Evolutionary conservation across 1,140 invertebrate genomes (phyloP).

Genomic region (Cryptotermes secundus): DNA sequence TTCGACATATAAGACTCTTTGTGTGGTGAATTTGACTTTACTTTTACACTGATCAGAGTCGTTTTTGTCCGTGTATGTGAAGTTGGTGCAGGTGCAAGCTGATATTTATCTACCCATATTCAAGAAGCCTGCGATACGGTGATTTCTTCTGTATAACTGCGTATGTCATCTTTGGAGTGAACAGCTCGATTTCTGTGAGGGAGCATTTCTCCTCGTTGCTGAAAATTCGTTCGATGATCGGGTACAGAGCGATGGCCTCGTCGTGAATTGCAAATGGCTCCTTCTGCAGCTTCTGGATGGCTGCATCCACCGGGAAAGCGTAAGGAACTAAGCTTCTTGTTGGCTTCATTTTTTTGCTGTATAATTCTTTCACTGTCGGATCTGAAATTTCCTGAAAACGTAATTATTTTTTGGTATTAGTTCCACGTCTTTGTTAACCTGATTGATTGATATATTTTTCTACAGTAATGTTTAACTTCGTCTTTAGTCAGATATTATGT

Average conservation of each 20-base stretch:
- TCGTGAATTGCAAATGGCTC: neutral
- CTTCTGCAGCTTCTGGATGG: neutral
- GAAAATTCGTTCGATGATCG: neutral
- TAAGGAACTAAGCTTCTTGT: neutral
- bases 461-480: no score
- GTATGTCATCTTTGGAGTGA: neutral
- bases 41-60: no score
- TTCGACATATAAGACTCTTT: no score
- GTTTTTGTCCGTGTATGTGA: no score
- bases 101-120: neutral
- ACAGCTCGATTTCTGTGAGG: neutral
- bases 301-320: neutral
- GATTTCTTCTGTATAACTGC: neutral
- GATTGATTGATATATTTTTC: no score
- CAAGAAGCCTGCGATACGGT: neutral
- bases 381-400: neutral
- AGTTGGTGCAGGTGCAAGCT: no score
- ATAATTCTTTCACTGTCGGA: neutral
- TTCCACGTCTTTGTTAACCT: no score
- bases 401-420: no score
- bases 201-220: neutral
- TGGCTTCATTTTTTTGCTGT: neutral
- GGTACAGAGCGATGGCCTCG: neutral
- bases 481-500: no score
- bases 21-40: no score